phyloP scores from a whole-genome alignment of 2,113 vertebrate species.

The Solea senegalensis region DNA sequence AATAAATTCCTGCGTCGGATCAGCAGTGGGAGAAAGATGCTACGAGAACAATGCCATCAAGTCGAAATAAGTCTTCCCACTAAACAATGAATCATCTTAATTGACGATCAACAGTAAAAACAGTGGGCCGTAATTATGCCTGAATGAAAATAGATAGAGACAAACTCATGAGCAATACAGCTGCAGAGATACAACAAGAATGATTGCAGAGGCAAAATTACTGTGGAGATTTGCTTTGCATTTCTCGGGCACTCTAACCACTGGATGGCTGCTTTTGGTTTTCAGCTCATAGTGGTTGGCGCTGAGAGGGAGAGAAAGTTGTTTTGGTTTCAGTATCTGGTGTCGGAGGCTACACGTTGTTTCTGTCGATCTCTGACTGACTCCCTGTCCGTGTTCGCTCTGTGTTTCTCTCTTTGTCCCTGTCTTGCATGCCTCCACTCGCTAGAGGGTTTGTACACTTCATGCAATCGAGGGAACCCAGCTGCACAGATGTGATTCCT shows the following conservation, averaged over 20 bases:
- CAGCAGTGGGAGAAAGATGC: constrained; percentile 38
- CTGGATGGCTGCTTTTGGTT: constrained; percentile 39
- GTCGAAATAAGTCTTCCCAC: constrained; percentile 20
- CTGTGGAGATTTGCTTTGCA: constrained; percentile 28
- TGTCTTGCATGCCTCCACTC: constrained; percentile 32
- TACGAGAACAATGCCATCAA: constrained; percentile 46
- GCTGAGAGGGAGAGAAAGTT: constrained; percentile 37
- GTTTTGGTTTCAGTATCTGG: constrained; percentile 37
- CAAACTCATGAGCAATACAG: constrained; percentile 26
- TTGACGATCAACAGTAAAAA: constrained; percentile 66
- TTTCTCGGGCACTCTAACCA: constrained; percentile 14
- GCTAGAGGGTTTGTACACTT: constrained; percentile 42
- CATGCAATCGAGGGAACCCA: constrained; percentile 55
- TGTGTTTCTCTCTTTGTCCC: constrained; percentile 32
- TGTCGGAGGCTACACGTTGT: constrained; percentile 33
- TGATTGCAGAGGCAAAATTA: constrained; percentile 36
- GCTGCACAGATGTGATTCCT: constrained; percentile 74
- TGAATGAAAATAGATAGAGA: constrained; percentile 57
- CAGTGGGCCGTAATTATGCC: constrained; percentile 64
- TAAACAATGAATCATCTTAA: constrained; percentile 69
- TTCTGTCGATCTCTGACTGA: constrained; percentile 25
- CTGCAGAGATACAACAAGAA: constrained; percentile 40
- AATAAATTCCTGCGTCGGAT: constrained; percentile 51
- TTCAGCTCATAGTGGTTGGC: constrained; percentile 25
- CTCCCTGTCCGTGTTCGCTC: constrained; percentile 19